Evolutionary conservation across 1,140 invertebrate genomes (phyloP).

Genomic region (Pogonus chalceus): DNA sequence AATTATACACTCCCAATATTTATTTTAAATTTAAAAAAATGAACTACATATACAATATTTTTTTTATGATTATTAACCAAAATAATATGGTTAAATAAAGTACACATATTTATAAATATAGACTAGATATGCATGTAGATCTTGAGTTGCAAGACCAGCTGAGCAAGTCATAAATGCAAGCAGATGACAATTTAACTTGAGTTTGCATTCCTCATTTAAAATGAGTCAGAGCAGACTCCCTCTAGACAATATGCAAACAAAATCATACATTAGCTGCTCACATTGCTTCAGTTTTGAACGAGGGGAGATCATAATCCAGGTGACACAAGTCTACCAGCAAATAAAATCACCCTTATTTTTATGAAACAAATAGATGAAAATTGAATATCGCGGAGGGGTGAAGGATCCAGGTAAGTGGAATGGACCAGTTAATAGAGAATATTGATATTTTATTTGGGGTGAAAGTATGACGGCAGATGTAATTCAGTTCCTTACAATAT

Average conservation of each 20-base stretch:
- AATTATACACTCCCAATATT: too few relatives aligned
- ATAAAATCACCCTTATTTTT: not conserved
- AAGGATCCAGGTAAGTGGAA: not conserved
- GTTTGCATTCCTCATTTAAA: too few relatives aligned
- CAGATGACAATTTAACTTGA: not conserved
- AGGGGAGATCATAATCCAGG: not conserved
- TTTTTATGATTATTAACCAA: too few relatives aligned
- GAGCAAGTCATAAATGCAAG: not conserved
- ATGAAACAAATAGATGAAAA: not conserved
- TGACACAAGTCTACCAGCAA: not conserved
- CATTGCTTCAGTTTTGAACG: not conserved
- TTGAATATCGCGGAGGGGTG: not conserved
- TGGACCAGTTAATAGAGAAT: constrained; percentile 2
- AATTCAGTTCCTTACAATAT: not conserved
- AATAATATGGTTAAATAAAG: too few relatives aligned
- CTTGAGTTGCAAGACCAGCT: not conserved
- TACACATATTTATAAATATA: too few relatives aligned
- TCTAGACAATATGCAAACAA: constrained; percentile 3
- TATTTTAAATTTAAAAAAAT: too few relatives aligned
- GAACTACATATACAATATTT: too few relatives aligned
- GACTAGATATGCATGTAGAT: too few relatives aligned
- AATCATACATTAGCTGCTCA: not conserved
- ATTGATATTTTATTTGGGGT: constrained; percentile 5
- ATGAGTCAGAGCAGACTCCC: not conserved
- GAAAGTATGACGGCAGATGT: not conserved